Evolutionary conservation across 2,113 vertebrate species (phyloP), one percentile per base, ranked within the genome.

Genomic region (Donacobius atricapilla): DNA sequence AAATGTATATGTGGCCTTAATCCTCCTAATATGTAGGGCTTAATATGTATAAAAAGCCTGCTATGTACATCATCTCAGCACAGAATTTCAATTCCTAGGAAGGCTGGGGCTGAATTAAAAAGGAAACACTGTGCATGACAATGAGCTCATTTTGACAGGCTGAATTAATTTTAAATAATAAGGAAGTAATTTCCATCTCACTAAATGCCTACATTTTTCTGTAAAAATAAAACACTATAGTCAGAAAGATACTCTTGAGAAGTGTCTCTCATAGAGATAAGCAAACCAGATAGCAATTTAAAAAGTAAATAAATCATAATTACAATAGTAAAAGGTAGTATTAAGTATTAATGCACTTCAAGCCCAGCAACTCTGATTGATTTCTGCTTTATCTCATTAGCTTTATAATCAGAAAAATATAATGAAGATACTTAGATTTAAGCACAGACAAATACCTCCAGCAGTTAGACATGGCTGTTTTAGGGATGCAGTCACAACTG

Each of bases 231-330:
- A 96, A 80, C 64, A 90, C 50, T 90, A 4, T 78, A 81, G 93
- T 72, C 68, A 96, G 91, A 97, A 96, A 95, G 64, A 94, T 71
- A 90, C 66, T 96, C 90, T 87, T 73, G 93, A 96, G 93, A 95
- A 97, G 94, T 93, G 42, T 95, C 45, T 91, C 61, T 83, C 20
- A 57, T 69, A 86, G 83, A 90, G 68, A 95, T 89, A 95, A 89
- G 82, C 65, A 96, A 94, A 87, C 83, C 60, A 97, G 82, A 95
- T 80, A 97, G 89, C 92, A 98, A 97, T 97, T 97, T 58, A 96
- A 96, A 91, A 96, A 96, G 83, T 87, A 97, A 98, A 97, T 96
- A 96, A 96, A 91, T 94, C 48, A 70, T 75, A 95, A 97, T 97
- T 83, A 91, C 58, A 93, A 97, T 71, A 84, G 80, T 90, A 91